Evolutionary conservation across 2,888 invertebrate genomes (phyloP).

Genomic region (Yponomeuta plumbellus): DNA sequence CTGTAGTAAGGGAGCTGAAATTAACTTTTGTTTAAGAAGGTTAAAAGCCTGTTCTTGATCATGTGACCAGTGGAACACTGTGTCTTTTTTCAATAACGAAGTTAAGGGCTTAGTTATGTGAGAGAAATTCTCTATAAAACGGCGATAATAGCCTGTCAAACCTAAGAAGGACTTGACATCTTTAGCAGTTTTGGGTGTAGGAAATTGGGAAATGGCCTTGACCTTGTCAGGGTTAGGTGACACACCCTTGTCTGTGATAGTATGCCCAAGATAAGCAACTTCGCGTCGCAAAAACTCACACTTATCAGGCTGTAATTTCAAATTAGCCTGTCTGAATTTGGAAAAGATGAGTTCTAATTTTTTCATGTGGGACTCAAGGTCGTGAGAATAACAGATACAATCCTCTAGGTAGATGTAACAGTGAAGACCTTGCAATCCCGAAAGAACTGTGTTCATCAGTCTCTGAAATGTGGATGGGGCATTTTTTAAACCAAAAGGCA

Average conservation of each 20-base stretch:
- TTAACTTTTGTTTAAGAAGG: constrained; percentile 19
- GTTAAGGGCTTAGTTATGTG: constrained; percentile 17
- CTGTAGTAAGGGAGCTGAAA: constrained; percentile 20
- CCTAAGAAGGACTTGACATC: constrained; percentile 5
- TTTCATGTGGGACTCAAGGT: not conserved
- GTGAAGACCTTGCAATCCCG: no score
- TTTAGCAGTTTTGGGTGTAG: not conserved
- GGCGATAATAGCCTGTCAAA: not conserved
- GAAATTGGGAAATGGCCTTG: not conserved
- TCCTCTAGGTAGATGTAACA: no score
- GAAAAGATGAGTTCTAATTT: no score
- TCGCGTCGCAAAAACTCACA: not conserved
- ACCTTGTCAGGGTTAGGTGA: not conserved
- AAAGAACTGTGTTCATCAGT: no score
- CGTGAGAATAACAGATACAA: no score
- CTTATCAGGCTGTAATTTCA: not conserved
- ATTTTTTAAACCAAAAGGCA: no score
- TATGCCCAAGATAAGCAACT: not conserved
- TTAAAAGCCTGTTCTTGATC: no score
- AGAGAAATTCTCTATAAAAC: constrained; percentile 23
- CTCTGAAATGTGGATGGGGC: no score
- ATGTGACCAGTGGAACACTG: constrained; percentile 15
- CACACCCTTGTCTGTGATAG: not conserved
- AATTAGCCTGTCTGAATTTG: not conserved
- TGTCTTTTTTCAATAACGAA: constrained; percentile 14